phyloP scores from a whole-genome alignment of 2,888 invertebrate species.

The Sericinus montela region DNA sequence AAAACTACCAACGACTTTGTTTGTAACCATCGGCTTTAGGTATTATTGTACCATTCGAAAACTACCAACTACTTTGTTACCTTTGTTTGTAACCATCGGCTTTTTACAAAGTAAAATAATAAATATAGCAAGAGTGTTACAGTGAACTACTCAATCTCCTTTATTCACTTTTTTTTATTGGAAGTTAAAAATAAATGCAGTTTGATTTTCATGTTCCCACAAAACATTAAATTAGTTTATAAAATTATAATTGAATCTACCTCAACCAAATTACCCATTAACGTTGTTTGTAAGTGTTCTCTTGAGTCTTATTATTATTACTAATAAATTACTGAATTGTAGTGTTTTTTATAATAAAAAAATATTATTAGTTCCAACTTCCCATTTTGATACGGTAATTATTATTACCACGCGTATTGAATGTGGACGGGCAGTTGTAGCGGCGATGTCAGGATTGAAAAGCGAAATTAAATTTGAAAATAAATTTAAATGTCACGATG shows the following conservation, averaged over 20 bases:
- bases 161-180: too few relatives aligned
- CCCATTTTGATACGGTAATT: slow-evolving; percentile 76
- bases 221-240: slow-evolving; percentile 45
- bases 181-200: neutral
- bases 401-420: slow-evolving; percentile 73
- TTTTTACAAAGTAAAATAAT: too few relatives aligned
- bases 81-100: too few relatives aligned
- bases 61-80: too few relatives aligned
- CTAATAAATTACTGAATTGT: slow-evolving; percentile 57
- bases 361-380: slow-evolving; percentile 64
- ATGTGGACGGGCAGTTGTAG: slow-evolving; percentile 56
- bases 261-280: slow-evolving; percentile 77
- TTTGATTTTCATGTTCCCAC: slow-evolving; percentile 28
- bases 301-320: slow-evolving; percentile 73
- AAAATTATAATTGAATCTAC: slow-evolving; percentile 69
- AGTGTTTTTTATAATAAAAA: slow-evolving; percentile 72
- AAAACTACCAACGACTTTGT: too few relatives aligned
- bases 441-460: slow-evolving; percentile 47
- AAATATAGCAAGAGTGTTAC: too few relatives aligned
- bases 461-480: slow-evolving; percentile 33
- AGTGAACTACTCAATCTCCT: too few relatives aligned
- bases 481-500: slow-evolving; percentile 25
- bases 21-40: too few relatives aligned
- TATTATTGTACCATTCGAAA: too few relatives aligned
- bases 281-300: slow-evolving; percentile 74